A percentile compares a stretch with the other conserved stretches of the same genome.
phyloP scores from a whole-genome alignment of 2,888 invertebrate genomes.

The Cryptus armator region DNA sequence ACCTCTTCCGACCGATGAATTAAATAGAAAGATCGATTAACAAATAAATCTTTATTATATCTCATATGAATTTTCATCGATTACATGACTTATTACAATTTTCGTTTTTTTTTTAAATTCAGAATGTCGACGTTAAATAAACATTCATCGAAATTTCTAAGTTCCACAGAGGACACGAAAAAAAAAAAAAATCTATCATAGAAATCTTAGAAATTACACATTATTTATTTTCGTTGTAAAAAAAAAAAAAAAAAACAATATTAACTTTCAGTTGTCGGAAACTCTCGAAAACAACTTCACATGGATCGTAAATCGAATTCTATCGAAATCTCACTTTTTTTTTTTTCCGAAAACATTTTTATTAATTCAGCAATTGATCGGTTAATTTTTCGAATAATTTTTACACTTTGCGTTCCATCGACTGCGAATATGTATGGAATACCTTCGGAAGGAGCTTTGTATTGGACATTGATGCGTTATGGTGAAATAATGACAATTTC shows the following conservation, averaged over 20 bases:
- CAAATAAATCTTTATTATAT: constrained; percentile 19
- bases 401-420: background rate
- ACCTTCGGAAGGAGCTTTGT: constrained; percentile 58
- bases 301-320: background rate
- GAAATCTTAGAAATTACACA: no score
- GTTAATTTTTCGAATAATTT: background rate
- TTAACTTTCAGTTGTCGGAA: background rate
- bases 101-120: background rate
- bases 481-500: constrained; percentile 62
- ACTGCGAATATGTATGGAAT: constrained; percentile 36
- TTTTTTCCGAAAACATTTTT: background rate
- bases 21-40: constrained; percentile 56
- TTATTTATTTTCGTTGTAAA: no score
- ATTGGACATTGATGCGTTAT: constrained; percentile 57
- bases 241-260: background rate
- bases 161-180: background rate
- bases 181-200: background rate
- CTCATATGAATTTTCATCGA: background rate
- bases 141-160: background rate
- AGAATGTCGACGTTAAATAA: background rate
- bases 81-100: background rate
- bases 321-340: background rate
- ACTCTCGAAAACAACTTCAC: constrained; percentile 35
- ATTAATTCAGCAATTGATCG: background rate
- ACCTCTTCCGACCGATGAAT: constrained; percentile 36